These are phyloP conservation scores for Nymphicus hollandicus DNA, from an alignment of 2,113 vertebrate genomes.

Conservation along the genomic window DNA sequence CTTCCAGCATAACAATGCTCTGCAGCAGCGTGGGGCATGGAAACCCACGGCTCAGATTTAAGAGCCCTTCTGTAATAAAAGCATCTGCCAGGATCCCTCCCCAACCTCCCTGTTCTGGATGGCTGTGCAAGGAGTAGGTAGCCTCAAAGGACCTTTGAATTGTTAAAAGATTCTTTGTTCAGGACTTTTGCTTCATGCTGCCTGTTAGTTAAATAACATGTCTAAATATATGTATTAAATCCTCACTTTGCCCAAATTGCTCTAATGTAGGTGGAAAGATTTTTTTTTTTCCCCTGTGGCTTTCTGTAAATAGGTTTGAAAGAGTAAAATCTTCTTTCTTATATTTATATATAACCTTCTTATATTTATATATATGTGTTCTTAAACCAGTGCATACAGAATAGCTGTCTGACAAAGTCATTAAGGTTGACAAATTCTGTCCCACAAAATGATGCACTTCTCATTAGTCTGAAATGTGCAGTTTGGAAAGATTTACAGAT, in stretches of 20 bases:
- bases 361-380: neutral
- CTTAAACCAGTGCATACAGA: neutral
- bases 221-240: neutral
- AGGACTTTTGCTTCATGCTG: neutral
- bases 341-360: neutral
- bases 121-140: neutral
- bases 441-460: neutral
- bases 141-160: neutral
- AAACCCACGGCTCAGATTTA: neutral
- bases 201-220: neutral
- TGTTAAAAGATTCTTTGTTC: neutral
- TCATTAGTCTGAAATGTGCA: slow-evolving; percentile 42
- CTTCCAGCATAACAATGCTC: neutral
- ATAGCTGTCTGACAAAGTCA: neutral
- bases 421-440: neutral
- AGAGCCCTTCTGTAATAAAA: slow-evolving; percentile 4
- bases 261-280: neutral
- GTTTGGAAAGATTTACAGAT: neutral
- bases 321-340: neutral
- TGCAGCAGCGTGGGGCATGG: neutral
- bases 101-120: neutral
- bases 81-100: neutral
- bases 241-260: neutral
- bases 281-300: neutral
- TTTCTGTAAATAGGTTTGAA: neutral